These are phyloP conservation scores for Listrodromus nycthemerus DNA, from an alignment of 2,888 invertebrate species.

Conservation along the genomic window DNA sequence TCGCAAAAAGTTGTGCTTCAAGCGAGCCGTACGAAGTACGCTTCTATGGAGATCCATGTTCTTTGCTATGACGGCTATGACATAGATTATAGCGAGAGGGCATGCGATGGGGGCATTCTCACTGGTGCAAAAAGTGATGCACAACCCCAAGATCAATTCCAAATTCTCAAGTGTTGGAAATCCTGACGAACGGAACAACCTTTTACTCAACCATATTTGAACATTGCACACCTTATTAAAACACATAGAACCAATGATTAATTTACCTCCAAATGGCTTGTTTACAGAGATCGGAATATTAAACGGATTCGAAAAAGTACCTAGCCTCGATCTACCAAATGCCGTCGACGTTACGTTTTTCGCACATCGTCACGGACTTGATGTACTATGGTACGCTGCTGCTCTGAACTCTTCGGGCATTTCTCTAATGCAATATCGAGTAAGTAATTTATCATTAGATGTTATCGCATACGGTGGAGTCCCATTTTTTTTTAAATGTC, in stretches of 20 bases:
- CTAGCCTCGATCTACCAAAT: slow-evolving; percentile 51
- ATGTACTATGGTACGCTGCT: slow-evolving; percentile 68
- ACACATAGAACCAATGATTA: neutral
- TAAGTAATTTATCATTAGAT: too few relatives aligned
- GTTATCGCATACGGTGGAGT: neutral
- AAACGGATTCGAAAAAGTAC: slow-evolving; percentile 65
- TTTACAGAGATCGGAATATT: slow-evolving; percentile 70
- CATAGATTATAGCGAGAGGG: neutral
- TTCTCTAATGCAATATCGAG: slow-evolving; percentile 68
- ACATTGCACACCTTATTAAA: neutral
- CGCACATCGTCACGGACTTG: slow-evolving; percentile 45
- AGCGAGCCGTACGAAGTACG: too few relatives aligned
- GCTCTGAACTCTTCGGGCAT: slow-evolving; percentile 67
- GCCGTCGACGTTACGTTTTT: slow-evolving; percentile 70
- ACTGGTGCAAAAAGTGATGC: too few relatives aligned
- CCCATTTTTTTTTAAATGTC: neutral
- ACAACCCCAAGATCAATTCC: too few relatives aligned
- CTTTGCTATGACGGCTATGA: too few relatives aligned
- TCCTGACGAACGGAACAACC: neutral
- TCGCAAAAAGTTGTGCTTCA: too few relatives aligned
- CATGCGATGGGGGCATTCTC: neutral
- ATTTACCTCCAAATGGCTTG: neutral
- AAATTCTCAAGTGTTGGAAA: neutral
- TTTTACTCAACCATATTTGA: neutral
- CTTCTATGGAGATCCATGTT: too few relatives aligned